Base-by-base conservation (phyloP, 2,797 vertebrate genomes). In the Apogon hyalosoma region DNA sequence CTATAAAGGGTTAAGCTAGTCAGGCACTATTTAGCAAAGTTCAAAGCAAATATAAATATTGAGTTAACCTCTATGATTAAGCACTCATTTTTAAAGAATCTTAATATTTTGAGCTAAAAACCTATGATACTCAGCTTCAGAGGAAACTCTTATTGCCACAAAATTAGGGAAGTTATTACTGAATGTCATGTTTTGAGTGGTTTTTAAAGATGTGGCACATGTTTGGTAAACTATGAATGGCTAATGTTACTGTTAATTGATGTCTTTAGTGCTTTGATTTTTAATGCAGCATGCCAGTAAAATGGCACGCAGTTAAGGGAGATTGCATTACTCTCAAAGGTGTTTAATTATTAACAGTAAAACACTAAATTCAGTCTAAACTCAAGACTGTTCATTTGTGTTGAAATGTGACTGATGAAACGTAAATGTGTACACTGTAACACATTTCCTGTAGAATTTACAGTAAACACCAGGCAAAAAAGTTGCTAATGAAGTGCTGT, bases 41-140 rank as follows among this genome's bases (percentile, higher is more conserved):
- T n/a, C 41, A 45, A 52, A 45, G 5, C 4, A 59, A 11, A 39
- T 36, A 33, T 36, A 67, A 81, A 70, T 41, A 69, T 46, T 57
- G 15, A 8, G 24, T 13, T 64, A 61, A 42, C 59, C 50, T 73
- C 39, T 41, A 39, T 36, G 12, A 41, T 15, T 19, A 42, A 11
- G 36, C 9, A 8, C 19, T 45, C 14, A 21, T 33, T 41, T 59
- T 79, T 21, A 72, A 66, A 43, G 12, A 11, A 39, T 64, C 57
- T 55, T 14, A 52, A 14, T 19, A 39, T 59, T 52, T n/a, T 12
- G 57, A 21, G 16, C 49, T 52, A 41, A 31, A 61, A 67, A n/a
- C 1, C 4, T 53, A 63, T 15, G 47, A 36, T 31, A 60, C 13
- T 1, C 2, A 21, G 11, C 31, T 55, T 41, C 55, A 52, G 19